Evolutionary conservation across 92 coral and sea anemone genomes (phyloP), one percentile per base, ranked within the genome.

Genomic region (Palythoa grandis): DNA sequence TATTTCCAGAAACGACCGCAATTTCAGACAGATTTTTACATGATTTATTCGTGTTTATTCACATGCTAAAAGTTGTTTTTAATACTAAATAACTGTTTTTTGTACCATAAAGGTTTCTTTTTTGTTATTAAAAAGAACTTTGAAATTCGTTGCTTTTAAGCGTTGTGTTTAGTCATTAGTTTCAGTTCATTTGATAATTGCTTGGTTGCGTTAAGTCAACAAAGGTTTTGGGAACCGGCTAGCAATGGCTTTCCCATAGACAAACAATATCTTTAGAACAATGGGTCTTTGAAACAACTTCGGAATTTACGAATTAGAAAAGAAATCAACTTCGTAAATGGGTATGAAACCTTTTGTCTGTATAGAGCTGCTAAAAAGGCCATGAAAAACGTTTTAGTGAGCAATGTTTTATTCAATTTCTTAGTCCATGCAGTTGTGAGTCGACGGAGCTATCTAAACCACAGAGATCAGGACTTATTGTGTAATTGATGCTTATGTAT

Each of bases 161-260:
- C 22, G 16, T 52, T 9, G 60, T 10, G 17, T 13, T 76, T 4
- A 54, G 80, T 19, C 25, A 52, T 17, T 52, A 48, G 14, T 7
- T 14, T 16, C 35, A 29, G 35, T 29, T 29, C 35, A 29, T 29
- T 29, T 29, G 35, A 29, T 29, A 29, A 29, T 29, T 29, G 1
- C 35, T 29, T 29, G 35, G 35, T 29, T 29, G 35, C 35, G 35
- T 29, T 77, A 77, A 77, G 82, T 56, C 50, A 56, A 77, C 82
- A 56, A 77, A 77, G 82, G 22, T 15, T 77, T 77, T 77, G 82
- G 82, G 82, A 77, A 77, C 82, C 9, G 56, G 70, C 10, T 14
- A 15, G 50, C 6, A 67, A 57, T 29, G 15, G 82, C 52, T 77
- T 77, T 77, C 82, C 82, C 82, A 77, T 77, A 77, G 25, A 7